Conservation (phyloP, 2,888 invertebrate genomes). For the Netelia inedita region DNA sequence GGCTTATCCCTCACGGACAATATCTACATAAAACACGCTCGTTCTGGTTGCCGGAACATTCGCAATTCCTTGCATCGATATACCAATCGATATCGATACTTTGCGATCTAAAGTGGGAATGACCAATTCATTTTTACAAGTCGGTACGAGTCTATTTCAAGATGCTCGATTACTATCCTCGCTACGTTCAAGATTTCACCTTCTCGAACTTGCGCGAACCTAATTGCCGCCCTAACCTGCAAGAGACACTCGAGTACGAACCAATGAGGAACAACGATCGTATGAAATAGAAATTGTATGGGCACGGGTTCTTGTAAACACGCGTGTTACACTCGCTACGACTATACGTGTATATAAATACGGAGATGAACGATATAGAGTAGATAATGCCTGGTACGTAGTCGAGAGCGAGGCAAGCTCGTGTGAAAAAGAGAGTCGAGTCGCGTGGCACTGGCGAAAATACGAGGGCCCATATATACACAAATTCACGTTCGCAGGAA, state of each 20-base stretch:
- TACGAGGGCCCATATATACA: not conserved
- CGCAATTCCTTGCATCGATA: not conserved
- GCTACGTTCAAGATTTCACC: conserved; percentile 58
- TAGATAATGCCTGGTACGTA: conserved; percentile 17
- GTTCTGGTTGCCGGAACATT: conserved; percentile 12
- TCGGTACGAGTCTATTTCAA: not conserved
- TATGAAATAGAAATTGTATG: conserved; percentile 64
- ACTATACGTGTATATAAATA: not conserved
- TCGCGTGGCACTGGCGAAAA: conserved; percentile 41
- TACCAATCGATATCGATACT: not conserved
- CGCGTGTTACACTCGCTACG: not conserved
- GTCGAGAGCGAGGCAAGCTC: conserved; percentile 52
- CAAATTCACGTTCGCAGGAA: conserved; percentile 43
- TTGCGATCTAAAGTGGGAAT: not conserved
- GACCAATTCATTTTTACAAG: not conserved
- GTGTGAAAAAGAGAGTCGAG: conserved; percentile 75
- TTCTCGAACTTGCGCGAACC: conserved; percentile 56
- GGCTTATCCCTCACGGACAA: conserved; percentile 40
- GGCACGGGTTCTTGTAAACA: conserved; percentile 40
- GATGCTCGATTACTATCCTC: conserved; percentile 48
- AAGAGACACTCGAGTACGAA: not conserved
- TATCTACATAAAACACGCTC: conserved; percentile 51
- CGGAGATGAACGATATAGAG: not conserved
- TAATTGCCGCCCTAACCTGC: not conserved
- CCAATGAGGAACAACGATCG: conserved; percentile 30